These are phyloP conservation scores for Boleophthalmus pectinirostris DNA, from an alignment of 2,113 vertebrate species.

Conservation along the genomic window DNA sequence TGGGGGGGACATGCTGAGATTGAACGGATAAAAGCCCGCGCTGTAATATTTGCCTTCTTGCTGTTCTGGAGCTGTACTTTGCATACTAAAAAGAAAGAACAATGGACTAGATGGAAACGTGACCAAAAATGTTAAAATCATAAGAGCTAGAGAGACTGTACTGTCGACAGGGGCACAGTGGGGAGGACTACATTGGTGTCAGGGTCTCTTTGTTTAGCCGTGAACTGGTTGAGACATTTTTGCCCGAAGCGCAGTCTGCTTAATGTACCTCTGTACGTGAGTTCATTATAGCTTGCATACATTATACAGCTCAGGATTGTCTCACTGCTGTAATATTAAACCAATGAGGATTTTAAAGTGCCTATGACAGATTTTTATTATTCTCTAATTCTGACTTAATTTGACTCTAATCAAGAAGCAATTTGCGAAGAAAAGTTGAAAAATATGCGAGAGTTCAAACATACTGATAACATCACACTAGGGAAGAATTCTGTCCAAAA, in stretches of 20 bases:
- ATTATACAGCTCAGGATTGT: neutral
- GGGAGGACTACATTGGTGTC: neutral
- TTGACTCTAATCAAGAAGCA: too few species aligned
- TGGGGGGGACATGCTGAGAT: constrained; percentile 19
- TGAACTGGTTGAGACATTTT: constrained; percentile 12
- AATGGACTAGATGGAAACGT: constrained; percentile 1
- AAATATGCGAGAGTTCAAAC: too few species aligned
- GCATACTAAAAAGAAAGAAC: constrained; percentile 11
- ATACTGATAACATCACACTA: too few species aligned
- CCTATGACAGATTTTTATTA: too few species aligned
- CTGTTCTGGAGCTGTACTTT: neutral
- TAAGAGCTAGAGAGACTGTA: neutral
- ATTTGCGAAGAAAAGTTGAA: too few species aligned
- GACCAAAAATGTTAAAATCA: neutral
- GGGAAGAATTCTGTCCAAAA: too few species aligned
- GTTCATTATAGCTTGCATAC: neutral
- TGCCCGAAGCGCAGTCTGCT: neutral
- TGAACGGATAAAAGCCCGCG: constrained; percentile 8
- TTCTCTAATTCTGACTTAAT: too few species aligned
- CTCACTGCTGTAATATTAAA: too few species aligned
- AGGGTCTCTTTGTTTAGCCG: constrained; percentile 43
- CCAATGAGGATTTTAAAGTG: too few species aligned
- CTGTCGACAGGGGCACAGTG: neutral
- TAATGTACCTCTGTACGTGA: neutral
- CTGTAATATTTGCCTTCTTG: neutral